Percentiles rank a stretch among this genome's conserved stretches.
Evolutionary conservation across 2,888 invertebrate species (phyloP).

Genomic region (Noctua janthe): DNA sequence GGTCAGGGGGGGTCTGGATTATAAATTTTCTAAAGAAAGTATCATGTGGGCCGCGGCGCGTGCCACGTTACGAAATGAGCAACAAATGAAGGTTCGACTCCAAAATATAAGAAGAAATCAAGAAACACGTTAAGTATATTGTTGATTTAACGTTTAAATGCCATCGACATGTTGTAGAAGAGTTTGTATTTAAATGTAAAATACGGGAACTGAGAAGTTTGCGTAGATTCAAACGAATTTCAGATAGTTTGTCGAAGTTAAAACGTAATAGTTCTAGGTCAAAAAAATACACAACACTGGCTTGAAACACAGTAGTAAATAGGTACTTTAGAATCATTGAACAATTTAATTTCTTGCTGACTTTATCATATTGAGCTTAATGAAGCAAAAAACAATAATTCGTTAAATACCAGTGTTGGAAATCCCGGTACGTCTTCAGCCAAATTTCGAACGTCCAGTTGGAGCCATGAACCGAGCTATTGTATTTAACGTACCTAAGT

Average conservation of each 20-base stretch:
- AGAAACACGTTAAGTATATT: conserved; percentile 26
- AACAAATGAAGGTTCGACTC: conserved; percentile 52
- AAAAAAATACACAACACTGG: not conserved
- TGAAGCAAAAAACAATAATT: not conserved
- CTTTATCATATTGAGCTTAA: not conserved
- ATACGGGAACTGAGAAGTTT: not conserved
- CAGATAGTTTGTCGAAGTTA: not conserved
- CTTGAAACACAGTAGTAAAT: not conserved
- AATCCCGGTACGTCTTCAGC: conserved; percentile 22
- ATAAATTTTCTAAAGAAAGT: conserved; percentile 85
- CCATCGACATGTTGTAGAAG: not conserved
- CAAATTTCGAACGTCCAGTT: conserved; percentile 31
- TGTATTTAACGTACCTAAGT: conserved; percentile 38
- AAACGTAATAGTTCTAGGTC: not conserved
- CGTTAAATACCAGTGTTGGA: conserved; percentile 3
- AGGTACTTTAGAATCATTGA: not conserved
- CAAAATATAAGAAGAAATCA: conserved; percentile 36
- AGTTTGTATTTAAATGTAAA: conserved; percentile 13
- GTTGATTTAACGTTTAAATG: conserved; percentile 33
- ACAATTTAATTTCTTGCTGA: conserved; percentile 2
- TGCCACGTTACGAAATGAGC: conserved; percentile 76
- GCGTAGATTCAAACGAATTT: not conserved
- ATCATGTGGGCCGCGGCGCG: conserved; percentile 83
- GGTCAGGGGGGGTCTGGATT: conserved; percentile 76
- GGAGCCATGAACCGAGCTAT: conserved; percentile 43